These are phyloP conservation scores for Zaprionus inermis DNA, from an alignment of 1,140 invertebrate species.

Conservation along the genomic window DNA sequence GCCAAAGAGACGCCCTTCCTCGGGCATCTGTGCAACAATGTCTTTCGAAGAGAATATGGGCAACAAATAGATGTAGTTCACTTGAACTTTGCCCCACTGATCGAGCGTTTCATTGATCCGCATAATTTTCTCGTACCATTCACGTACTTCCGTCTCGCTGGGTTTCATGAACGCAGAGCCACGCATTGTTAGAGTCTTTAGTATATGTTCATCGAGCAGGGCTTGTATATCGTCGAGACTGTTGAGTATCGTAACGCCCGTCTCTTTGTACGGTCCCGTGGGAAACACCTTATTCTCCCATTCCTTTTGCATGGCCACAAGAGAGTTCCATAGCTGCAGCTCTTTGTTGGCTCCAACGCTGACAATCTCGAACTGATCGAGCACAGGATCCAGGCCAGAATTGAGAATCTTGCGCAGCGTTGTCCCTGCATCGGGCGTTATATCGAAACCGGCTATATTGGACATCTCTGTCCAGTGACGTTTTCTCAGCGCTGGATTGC, in stretches of 20 bases:
- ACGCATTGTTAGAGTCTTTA: constrained; percentile 94
- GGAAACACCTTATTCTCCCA: constrained; percentile 92
- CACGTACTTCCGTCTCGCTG: constrained; percentile 91
- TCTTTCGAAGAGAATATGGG: constrained; percentile 97
- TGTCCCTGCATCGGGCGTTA: constrained; percentile 94
- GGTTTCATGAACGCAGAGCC: constrained; percentile 96
- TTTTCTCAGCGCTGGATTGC: constrained; percentile 93
- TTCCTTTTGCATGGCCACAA: constrained; percentile 93
- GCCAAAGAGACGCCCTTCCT: constrained; percentile 92
- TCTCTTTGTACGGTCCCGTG: constrained; percentile 91
- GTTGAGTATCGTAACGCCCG: constrained; percentile 90
- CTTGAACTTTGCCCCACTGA: constrained; percentile 94
- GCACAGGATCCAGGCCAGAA: constrained; percentile 89
- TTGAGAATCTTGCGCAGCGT: constrained; percentile 93
- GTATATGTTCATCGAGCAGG: constrained; percentile 94
- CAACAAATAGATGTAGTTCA: constrained; percentile 95
- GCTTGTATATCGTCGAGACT: constrained; percentile 94
- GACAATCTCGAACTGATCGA: constrained; percentile 93
- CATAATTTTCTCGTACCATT: constrained; percentile 93
- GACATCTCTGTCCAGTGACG: constrained; percentile 97
- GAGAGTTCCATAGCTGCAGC: constrained; percentile 90
- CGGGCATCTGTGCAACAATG: constrained; percentile 96
- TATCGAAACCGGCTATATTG: constrained; percentile 90
- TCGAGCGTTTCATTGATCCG: constrained; percentile 92
- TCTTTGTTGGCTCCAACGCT: constrained; percentile 96